A percentile compares a stretch with the other conserved stretches of the same genome.
Conservation (phyloP, 2,888 invertebrate genomes). For the Proisotoma minuta region DNA sequence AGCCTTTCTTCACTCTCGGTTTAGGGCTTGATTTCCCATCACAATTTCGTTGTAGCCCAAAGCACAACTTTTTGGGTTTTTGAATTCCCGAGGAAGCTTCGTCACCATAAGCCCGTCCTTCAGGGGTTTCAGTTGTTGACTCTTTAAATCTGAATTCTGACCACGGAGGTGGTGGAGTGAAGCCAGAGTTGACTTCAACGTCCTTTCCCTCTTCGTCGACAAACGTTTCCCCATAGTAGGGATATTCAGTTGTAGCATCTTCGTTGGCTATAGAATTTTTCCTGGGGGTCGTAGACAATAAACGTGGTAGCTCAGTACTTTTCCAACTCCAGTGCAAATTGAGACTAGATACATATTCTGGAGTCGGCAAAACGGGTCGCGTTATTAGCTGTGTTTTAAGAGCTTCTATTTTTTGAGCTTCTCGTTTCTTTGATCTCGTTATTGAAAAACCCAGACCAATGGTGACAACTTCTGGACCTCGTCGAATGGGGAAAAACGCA, state of each 20-base stretch:
- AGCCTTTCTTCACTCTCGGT: background rate
- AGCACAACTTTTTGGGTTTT: background rate
- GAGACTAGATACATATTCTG: background rate
- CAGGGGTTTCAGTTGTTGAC: background rate
- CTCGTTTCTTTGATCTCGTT: background rate
- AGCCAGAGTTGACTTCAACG: background rate
- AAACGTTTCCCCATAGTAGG: background rate
- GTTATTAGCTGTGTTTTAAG: no score
- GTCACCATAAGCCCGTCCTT: background rate
- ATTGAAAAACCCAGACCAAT: background rate
- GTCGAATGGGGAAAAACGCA: background rate
- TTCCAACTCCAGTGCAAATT: background rate
- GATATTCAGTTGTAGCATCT: background rate
- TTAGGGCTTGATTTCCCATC: background rate
- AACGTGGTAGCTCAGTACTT: background rate
- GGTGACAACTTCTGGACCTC: background rate
- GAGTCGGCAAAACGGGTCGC: background rate
- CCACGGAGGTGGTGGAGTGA: background rate
- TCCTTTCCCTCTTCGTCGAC: background rate
- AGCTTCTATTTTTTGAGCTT: no score
- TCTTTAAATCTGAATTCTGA: background rate
- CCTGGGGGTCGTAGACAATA: background rate
- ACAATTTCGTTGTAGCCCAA: background rate
- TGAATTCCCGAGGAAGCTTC: no score
- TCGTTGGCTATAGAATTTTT: background rate